Conservation (phyloP, 1,140 invertebrate genomes). For the Papilio polytes region DNA sequence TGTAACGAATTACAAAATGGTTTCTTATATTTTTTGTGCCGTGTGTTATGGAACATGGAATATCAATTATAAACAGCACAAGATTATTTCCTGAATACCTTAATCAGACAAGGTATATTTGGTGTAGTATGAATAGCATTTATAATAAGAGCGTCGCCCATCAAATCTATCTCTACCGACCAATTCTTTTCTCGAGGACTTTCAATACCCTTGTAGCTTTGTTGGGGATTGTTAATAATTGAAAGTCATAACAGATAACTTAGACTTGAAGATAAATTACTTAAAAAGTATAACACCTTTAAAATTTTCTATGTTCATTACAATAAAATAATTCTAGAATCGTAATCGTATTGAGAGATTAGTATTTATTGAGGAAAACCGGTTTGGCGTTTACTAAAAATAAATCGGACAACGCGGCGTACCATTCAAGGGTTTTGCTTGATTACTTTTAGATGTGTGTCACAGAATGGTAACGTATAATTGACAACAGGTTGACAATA, state of each 20-base stretch:
- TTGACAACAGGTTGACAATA: conserved; percentile 19
- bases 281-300: not conserved
- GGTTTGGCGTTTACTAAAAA: conserved; percentile 10
- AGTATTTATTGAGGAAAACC: conserved; percentile 28
- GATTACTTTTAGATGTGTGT: conserved; percentile 7
- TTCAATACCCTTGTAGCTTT: no score
- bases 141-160: not conserved
- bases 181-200: not conserved
- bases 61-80: not conserved
- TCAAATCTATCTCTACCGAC: not conserved
- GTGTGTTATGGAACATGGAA: not conserved
- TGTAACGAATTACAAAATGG: not conserved
- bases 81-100: conserved; percentile 32
- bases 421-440: conserved; percentile 17
- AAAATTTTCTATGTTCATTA: conserved; percentile 24
- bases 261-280: no score
- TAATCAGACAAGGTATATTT: not conserved
- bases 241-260: no score
- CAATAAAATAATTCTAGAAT: conserved; percentile 8
- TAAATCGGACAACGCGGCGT: conserved; percentile 16
- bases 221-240: no score
- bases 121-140: not conserved
- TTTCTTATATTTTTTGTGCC: not conserved
- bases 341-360: conserved; percentile 11
- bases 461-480: conserved; percentile 6